A percentile compares a stretch with the other conserved stretches of the same genome.
Conservation (phyloP, 1,140 invertebrate genomes). For the Neuroterus valhalla region DNA sequence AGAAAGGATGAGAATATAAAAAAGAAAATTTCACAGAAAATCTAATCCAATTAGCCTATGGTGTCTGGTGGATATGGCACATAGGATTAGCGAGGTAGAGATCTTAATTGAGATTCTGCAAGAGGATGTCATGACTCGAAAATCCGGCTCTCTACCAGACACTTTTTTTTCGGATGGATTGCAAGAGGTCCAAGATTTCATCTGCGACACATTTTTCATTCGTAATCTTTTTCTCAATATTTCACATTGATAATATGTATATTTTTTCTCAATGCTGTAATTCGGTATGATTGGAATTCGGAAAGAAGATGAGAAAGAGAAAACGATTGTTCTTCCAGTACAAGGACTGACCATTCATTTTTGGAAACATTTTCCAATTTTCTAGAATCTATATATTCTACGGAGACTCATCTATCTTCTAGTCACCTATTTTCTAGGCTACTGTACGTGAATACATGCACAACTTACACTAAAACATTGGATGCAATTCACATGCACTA, state of each 20-base stretch:
- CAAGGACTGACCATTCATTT: background rate
- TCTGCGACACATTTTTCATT: background rate
- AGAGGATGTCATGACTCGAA: conserved; percentile 19
- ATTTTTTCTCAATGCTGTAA: background rate
- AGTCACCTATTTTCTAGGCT: background rate
- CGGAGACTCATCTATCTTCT: background rate
- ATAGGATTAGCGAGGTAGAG: conserved; percentile 56
- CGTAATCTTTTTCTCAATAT: background rate
- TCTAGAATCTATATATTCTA: background rate
- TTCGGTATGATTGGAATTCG: background rate
- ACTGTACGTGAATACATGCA: conserved; percentile 1
- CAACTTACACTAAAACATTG: background rate
- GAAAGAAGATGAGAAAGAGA: background rate
- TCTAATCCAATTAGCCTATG: conserved; percentile 65
- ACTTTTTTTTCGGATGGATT: background rate
- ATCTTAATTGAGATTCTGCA: conserved; percentile 68
- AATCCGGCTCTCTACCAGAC: conserved; percentile 3
- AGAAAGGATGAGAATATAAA: conserved; percentile 20
- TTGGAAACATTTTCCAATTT: background rate
- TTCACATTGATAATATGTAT: background rate
- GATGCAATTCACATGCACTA: background rate
- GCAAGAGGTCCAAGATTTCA: background rate
- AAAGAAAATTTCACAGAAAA: conserved; percentile 51
- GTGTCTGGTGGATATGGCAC: conserved; percentile 51
- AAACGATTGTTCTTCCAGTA: background rate